These are phyloP conservation scores for Neogobius melanostomus DNA, from an alignment of 2,113 vertebrate genomes.

Conservation along the genomic window DNA sequence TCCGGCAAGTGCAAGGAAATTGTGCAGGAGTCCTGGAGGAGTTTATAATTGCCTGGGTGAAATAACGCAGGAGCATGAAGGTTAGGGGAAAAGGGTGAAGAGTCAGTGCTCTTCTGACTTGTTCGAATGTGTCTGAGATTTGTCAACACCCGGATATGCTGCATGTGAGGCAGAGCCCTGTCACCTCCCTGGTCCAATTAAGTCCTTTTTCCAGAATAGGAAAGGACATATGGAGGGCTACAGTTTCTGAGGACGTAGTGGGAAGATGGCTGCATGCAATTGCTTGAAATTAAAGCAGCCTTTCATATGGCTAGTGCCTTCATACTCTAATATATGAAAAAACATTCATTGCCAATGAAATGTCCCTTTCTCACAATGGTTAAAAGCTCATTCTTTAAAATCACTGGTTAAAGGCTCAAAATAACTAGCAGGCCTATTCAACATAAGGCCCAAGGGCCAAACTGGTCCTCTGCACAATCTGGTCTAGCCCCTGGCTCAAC, in stretches of 20 bases:
- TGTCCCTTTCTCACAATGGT: too few species aligned
- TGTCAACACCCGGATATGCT: background rate
- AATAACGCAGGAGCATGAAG: background rate
- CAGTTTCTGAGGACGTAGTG: slow-evolving; percentile 14
- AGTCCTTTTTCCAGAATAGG: slow-evolving; percentile 35
- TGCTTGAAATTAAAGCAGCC: slow-evolving; percentile 26
- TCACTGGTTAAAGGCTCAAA: too few species aligned
- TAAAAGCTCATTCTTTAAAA: too few species aligned
- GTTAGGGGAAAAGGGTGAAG: slow-evolving; percentile 3
- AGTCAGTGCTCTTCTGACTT: background rate
- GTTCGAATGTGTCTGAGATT: slow-evolving; percentile 1
- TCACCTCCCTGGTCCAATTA: slow-evolving; percentile 42
- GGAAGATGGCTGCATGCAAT: slow-evolving; percentile 46
- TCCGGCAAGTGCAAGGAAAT: background rate
- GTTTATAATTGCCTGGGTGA: background rate
- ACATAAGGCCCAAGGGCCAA: too few species aligned
- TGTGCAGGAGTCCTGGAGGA: background rate
- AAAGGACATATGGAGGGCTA: background rate
- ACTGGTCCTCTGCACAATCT: too few species aligned
- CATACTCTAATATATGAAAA: background rate
- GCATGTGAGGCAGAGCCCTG: slow-evolving; percentile 18
- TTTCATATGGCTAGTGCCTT: too few species aligned
- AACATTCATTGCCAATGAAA: too few species aligned
- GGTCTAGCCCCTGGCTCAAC: too few species aligned
- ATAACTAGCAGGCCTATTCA: too few species aligned